Evolutionary conservation across 1,140 invertebrate genomes (phyloP).

Genomic region (Saccostrea cuccullata): DNA sequence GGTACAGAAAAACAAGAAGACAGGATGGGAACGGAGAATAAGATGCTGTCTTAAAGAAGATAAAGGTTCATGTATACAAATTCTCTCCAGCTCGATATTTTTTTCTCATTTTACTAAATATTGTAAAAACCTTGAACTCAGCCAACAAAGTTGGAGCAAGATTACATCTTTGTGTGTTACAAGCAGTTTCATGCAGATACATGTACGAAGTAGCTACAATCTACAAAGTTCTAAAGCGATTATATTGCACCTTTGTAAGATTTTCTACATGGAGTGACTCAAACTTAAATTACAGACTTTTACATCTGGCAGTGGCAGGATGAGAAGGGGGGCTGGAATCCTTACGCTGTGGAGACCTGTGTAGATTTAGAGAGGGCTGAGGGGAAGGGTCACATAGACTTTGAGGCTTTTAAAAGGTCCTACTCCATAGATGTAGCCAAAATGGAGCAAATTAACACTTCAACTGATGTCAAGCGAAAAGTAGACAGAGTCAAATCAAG

Average conservation of each 20-base stretch:
- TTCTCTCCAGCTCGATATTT: too few species aligned
- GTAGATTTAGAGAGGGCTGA: slow-evolving; percentile 65
- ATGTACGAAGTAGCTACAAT: too few species aligned
- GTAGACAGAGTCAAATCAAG: slow-evolving; percentile 66
- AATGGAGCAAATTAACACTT: slow-evolving; percentile 69
- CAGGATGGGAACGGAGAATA: slow-evolving; percentile 71
- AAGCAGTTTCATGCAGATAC: too few species aligned
- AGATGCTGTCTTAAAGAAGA: slow-evolving; percentile 65
- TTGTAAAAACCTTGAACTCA: too few species aligned
- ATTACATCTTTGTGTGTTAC: too few species aligned
- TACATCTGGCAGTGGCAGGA: slow-evolving; percentile 74
- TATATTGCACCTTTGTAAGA: neutral
- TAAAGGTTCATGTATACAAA: slow-evolving; percentile 45
- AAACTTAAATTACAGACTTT: slow-evolving; percentile 63
- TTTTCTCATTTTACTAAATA: too few species aligned
- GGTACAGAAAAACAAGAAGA: slow-evolving; percentile 76
- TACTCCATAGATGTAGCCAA: slow-evolving; percentile 67
- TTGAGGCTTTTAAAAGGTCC: slow-evolving; percentile 54
- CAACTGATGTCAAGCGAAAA: slow-evolving; percentile 64
- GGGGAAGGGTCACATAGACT: slow-evolving; percentile 49
- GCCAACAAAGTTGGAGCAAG: too few species aligned
- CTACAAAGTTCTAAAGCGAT: too few species aligned
- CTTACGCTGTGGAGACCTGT: slow-evolving; percentile 58
- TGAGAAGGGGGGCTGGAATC: slow-evolving; percentile 68
- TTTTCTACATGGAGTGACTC: neutral